These are phyloP conservation scores for Oncorhynchus keta DNA, from an alignment of 2,113 vertebrate species.

Conservation along the genomic window DNA sequence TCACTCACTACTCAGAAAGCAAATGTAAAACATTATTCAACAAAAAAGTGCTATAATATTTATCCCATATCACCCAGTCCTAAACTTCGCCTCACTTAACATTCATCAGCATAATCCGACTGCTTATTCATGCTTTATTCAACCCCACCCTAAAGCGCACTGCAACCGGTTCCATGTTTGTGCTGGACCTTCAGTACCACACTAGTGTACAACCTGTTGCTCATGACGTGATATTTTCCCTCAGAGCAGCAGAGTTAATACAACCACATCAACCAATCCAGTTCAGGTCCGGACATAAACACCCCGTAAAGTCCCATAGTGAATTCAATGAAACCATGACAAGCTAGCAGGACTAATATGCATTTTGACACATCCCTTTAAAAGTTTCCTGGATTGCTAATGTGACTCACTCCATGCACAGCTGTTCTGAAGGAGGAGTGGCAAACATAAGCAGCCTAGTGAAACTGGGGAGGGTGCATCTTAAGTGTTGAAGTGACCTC, in stretches of 20 bases:
- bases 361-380: background rate
- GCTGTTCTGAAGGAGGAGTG: constrained; percentile 5
- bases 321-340: background rate
- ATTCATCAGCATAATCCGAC: background rate
- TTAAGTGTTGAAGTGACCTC: background rate
- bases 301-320: too few species aligned
- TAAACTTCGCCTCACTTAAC: too few species aligned
- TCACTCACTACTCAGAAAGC: too few species aligned
- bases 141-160: background rate
- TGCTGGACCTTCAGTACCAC: too few species aligned
- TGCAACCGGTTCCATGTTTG: background rate
- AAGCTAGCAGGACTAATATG: background rate
- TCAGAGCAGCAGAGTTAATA: background rate
- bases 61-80: too few species aligned
- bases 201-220: too few species aligned
- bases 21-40: background rate
- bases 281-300: too few species aligned
- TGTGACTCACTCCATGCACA: background rate
- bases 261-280: background rate
- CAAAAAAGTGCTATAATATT: too few species aligned
- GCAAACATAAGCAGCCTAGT: background rate
- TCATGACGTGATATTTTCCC: background rate
- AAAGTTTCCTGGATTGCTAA: background rate
- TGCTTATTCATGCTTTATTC: background rate
- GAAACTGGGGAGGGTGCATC: background rate